Conservation (phyloP, 2,797 vertebrate genomes). For the Lacerta viridis region DNA sequence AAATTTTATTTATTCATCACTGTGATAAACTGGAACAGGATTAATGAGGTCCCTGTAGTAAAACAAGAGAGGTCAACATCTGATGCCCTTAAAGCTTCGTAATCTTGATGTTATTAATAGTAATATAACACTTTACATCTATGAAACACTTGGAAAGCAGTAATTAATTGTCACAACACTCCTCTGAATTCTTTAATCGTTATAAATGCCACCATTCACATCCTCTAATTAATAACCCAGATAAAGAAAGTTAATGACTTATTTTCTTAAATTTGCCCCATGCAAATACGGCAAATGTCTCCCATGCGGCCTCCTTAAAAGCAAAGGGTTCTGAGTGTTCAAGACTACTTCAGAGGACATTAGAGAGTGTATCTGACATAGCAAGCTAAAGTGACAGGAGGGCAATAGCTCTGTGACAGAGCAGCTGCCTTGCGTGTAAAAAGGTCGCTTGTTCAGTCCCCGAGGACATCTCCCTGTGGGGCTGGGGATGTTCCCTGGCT, state of each 20-base stretch:
- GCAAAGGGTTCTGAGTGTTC: constrained; percentile 8
- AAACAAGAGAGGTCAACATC: constrained; percentile 28
- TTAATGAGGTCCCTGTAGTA: constrained; percentile 48
- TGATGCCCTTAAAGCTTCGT: constrained; percentile 53
- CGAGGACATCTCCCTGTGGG: too few species aligned
- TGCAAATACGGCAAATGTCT: not conserved
- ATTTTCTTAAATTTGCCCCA: constrained; percentile 16
- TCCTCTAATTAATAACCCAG: constrained; percentile 34
- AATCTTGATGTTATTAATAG: constrained; percentile 44
- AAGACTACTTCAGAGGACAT: not conserved
- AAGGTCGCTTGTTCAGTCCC: too few species aligned
- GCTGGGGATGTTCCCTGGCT: too few species aligned
- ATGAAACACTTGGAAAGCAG: constrained; percentile 44
- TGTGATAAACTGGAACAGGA: constrained; percentile 36
- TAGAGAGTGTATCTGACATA: not conserved
- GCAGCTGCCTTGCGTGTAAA: too few species aligned
- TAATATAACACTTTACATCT: constrained; percentile 13
- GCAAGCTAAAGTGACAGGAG: not conserved
- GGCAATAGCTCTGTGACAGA: too few species aligned
- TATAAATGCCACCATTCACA: constrained; percentile 30
- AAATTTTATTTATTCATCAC: constrained; percentile 35
- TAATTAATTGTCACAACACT: constrained; percentile 44
- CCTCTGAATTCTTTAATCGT: constrained; percentile 38
- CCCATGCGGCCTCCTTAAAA: constrained; percentile 8
- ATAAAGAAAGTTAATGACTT: constrained; percentile 12